Percentiles rank a stretch among this genome's conserved stretches.
Evolutionary conservation across 2,888 invertebrate species (phyloP).

Genomic region (Rhingia campestris): DNA sequence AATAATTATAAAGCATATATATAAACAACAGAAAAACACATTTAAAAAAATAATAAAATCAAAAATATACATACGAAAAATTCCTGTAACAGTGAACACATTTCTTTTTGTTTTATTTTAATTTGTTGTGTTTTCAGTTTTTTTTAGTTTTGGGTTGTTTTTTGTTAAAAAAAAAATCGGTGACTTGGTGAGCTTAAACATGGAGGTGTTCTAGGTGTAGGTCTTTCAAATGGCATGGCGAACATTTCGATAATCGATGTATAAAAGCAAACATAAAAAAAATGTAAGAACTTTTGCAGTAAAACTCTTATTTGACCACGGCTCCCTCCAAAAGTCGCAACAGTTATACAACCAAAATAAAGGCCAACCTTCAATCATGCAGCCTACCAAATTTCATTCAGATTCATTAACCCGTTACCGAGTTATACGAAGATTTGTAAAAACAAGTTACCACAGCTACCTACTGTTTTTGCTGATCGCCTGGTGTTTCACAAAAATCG

Average conservation of each 20-base stretch:
- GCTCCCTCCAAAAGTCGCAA: too few species aligned
- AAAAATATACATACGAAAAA: constrained; percentile 60
- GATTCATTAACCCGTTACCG: too few species aligned
- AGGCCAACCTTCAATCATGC: too few species aligned
- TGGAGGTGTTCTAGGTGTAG: neutral
- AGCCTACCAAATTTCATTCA: too few species aligned
- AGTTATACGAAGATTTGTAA: too few species aligned
- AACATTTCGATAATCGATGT: neutral
- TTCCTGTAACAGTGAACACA: constrained; percentile 69
- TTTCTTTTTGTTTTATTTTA: constrained; percentile 36
- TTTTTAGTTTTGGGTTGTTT: constrained; percentile 7
- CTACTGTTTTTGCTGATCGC: too few species aligned
- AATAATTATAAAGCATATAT: constrained; percentile 45
- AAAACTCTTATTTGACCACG: too few species aligned
- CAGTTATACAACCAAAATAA: too few species aligned
- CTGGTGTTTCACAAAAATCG: too few species aligned
- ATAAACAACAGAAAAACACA: constrained; percentile 36
- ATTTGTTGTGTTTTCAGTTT: constrained; percentile 12
- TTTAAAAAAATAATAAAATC: constrained; percentile 61
- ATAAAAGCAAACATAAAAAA: too few species aligned
- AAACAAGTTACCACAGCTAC: too few species aligned
- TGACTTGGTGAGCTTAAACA: neutral
- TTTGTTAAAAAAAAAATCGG: neutral
- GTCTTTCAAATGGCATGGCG: neutral
- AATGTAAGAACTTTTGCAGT: too few species aligned